phyloP scores from a whole-genome alignment of 2,797 vertebrate species.

The Siniperca undulata region DNA sequence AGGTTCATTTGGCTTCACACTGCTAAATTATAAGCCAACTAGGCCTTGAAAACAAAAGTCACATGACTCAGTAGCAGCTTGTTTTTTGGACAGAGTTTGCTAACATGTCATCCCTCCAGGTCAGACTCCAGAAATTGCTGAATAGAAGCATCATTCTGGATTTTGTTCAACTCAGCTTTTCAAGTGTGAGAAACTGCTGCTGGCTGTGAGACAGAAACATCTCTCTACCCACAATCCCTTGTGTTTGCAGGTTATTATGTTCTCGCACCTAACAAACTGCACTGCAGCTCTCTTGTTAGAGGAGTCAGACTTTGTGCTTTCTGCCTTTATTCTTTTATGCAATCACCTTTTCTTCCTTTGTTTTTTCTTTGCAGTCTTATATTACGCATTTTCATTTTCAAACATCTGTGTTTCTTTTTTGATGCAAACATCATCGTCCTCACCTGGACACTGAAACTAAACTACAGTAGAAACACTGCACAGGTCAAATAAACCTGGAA shows the following conservation, averaged over 20 bases:
- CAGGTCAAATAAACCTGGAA: neutral
- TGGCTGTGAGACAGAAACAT: conserved; percentile 16
- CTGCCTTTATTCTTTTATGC: neutral
- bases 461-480: neutral
- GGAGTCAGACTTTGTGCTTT: neutral
- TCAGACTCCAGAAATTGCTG: neutral
- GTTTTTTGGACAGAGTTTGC: neutral
- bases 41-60: neutral
- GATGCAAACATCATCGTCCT: too few relatives aligned
- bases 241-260: conserved; percentile 36
- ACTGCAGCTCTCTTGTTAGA: neutral
- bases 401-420: neutral
- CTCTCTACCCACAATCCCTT: conserved; percentile 43
- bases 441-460: neutral
- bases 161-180: conserved; percentile 1
- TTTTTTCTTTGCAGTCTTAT: neutral
- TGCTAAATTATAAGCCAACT: neutral
- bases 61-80: neutral
- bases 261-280: conserved; percentile 23
- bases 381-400: too few relatives aligned
- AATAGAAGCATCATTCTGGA: too few relatives aligned
- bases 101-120: neutral
- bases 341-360: neutral
- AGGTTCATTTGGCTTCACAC: neutral
- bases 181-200: neutral